Percentiles rank a stretch among this genome's conserved stretches.
Conservation (phyloP, 2,888 invertebrate genomes). For the Phymatocera aterrima region DNA sequence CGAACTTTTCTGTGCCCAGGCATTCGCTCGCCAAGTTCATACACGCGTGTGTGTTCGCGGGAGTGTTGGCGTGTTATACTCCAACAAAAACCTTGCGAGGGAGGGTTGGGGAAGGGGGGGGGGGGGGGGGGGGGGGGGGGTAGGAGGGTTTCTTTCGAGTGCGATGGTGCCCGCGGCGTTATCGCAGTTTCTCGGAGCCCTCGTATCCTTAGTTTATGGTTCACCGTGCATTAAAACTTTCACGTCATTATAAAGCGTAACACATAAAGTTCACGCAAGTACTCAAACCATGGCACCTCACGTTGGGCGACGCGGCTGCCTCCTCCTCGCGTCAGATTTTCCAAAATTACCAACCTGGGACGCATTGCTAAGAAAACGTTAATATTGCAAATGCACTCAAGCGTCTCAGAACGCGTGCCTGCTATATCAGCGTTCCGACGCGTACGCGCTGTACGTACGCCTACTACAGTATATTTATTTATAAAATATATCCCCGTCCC, state of each 20-base stretch:
- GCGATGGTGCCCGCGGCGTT: conserved; percentile 20
- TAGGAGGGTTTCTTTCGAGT: conserved; percentile 14
- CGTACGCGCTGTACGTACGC: background rate
- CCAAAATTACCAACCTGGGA: conserved; percentile 61
- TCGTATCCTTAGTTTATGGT: conserved; percentile 35
- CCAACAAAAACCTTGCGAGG: too few relatives aligned
- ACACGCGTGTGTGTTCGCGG: background rate
- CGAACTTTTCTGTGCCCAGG: background rate
- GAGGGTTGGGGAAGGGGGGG: background rate
- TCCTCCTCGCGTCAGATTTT: conserved; percentile 35
- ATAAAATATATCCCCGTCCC: background rate
- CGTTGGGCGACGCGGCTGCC: conserved; percentile 1
- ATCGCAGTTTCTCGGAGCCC: conserved; percentile 35
- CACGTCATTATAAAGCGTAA: conserved; percentile 43
- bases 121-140: background rate
- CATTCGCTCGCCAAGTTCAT: background rate
- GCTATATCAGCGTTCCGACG: background rate
- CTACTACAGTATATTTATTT: background rate
- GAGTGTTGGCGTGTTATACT: background rate
- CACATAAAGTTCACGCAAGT: conserved; percentile 42
- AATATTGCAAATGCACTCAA: conserved; percentile 59
- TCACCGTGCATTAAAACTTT: conserved; percentile 43
- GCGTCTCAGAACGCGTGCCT: background rate
- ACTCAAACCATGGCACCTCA: conserved; percentile 28
- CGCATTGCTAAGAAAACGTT: conserved; percentile 59